These are phyloP conservation scores for Papilio xuthus DNA, from an alignment of 1,140 invertebrate species.

Conservation along the genomic window DNA sequence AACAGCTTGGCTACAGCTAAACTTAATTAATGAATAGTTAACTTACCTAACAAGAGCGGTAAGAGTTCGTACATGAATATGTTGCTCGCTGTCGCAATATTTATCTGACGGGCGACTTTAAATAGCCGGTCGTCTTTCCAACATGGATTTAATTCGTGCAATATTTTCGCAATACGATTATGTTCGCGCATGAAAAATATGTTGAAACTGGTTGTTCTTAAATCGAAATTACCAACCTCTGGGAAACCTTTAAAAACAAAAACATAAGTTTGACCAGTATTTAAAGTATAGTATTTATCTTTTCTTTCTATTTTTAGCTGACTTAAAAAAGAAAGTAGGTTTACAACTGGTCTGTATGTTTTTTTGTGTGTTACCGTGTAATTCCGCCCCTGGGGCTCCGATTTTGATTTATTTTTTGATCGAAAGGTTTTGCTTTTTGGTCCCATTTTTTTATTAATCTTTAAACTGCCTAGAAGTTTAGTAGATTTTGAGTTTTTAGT, in stretches of 20 bases:
- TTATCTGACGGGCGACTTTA: conserved; percentile 85
- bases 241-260: conserved; percentile 50
- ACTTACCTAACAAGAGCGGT: conserved; percentile 81
- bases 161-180: conserved; percentile 83
- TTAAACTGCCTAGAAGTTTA: too few relatives aligned
- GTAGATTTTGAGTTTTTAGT: too few relatives aligned
- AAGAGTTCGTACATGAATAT: conserved; percentile 85
- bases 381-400: too few relatives aligned
- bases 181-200: conserved; percentile 90
- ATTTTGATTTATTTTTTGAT: too few relatives aligned
- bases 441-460: too few relatives aligned
- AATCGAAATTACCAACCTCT: conserved; percentile 53
- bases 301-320: too few relatives aligned
- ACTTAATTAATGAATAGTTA: background rate
- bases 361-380: too few relatives aligned
- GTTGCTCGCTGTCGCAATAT: conserved; percentile 83
- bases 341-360: too few relatives aligned
- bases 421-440: too few relatives aligned
- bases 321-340: too few relatives aligned
- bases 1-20: background rate
- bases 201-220: conserved; percentile 93
- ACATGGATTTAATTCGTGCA: conserved; percentile 84
- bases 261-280: too few relatives aligned
- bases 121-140: conserved; percentile 85
- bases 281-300: too few relatives aligned